Conservation (phyloP, 2,888 invertebrate species). For the Nebria salina region DNA sequence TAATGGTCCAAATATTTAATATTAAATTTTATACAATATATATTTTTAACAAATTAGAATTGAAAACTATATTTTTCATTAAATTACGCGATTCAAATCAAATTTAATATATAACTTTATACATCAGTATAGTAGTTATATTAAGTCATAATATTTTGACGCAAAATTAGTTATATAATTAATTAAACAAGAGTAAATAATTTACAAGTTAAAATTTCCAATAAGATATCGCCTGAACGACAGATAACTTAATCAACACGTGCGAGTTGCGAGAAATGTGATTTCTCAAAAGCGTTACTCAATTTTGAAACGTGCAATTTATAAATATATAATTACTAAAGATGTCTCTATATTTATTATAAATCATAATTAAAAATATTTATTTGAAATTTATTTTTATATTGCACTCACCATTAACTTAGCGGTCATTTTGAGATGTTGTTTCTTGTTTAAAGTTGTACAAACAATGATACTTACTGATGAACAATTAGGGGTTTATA, state of each 20-base stretch:
- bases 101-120: too few species aligned
- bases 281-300: not conserved
- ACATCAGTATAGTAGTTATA: too few species aligned
- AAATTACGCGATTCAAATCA: too few species aligned
- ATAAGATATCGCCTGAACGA: not conserved
- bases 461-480: not conserved
- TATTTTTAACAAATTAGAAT: too few species aligned
- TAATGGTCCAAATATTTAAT: too few species aligned
- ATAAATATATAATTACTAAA: too few species aligned
- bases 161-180: not conserved
- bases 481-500: conserved; percentile 13
- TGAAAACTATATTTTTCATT: too few species aligned
- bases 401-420: conserved; percentile 1
- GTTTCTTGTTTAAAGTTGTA: not conserved
- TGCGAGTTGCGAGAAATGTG: not conserved
- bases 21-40: too few species aligned
- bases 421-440: not conserved
- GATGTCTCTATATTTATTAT: too few species aligned
- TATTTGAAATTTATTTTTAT: too few species aligned
- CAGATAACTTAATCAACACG: not conserved
- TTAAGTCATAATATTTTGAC: not conserved
- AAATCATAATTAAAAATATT: too few species aligned
- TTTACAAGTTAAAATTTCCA: not conserved
- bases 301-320: not conserved
- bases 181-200: not conserved